Percentiles rank a stretch among this genome's conserved stretches.
Evolutionary conservation across 2,797 vertebrate species (phyloP).

Genomic region (Channa striata): DNA sequence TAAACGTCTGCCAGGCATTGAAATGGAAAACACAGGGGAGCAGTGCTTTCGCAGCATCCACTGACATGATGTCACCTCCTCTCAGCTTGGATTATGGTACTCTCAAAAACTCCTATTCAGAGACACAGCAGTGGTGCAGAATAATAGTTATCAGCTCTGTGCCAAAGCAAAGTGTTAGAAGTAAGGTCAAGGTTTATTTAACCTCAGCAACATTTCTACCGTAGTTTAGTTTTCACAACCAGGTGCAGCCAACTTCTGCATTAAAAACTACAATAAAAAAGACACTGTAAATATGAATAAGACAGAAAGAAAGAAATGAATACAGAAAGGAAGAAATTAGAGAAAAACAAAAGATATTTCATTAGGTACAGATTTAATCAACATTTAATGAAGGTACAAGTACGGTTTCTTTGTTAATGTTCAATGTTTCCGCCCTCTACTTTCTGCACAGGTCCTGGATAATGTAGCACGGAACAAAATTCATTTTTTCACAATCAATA

Average conservation of each 20-base stretch:
- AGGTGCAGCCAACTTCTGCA: too few species aligned
- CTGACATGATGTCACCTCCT: constrained; percentile 5
- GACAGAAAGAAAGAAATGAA: neutral
- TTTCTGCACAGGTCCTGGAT: too few species aligned
- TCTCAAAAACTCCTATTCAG: neutral
- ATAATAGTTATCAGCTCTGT: constrained; percentile 4
- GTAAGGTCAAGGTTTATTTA: neutral
- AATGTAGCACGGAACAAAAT: too few species aligned
- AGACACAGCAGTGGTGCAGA: neutral
- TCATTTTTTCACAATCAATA: too few species aligned
- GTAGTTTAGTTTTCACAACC: neutral
- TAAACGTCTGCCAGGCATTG: neutral
- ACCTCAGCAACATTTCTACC: neutral
- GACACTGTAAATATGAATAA: too few species aligned
- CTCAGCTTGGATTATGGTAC: neutral
- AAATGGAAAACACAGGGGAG: constrained; percentile 1
- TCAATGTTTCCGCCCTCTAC: too few species aligned
- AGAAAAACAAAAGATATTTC: neutral
- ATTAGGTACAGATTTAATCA: too few species aligned
- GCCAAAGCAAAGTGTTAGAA: neutral
- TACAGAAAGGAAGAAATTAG: neutral
- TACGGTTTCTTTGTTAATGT: too few species aligned
- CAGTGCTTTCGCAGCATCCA: neutral
- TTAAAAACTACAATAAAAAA: neutral
- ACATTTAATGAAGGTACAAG: too few species aligned